phyloP scores from a whole-genome alignment of 2,797 vertebrate genomes.

The Tachyglossus aculeatus region DNA sequence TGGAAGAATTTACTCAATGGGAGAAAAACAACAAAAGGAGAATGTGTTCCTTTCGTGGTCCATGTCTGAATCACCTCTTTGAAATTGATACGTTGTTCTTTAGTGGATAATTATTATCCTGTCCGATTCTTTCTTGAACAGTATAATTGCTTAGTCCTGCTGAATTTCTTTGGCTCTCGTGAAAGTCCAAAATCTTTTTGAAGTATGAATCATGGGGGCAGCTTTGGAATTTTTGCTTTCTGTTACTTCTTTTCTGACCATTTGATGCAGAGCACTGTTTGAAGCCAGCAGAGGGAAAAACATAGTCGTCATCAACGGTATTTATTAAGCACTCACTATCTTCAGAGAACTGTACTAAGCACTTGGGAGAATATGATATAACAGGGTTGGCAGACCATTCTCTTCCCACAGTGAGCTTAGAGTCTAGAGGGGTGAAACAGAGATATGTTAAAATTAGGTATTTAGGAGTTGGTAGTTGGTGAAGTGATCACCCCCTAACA shows the following conservation, averaged over 20 bases:
- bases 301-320: too few relatives aligned
- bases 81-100: not conserved
- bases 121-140: not conserved
- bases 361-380: too few relatives aligned
- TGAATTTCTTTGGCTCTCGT: not conserved
- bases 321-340: too few relatives aligned
- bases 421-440: too few relatives aligned
- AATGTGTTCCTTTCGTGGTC: not conserved
- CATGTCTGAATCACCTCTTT: not conserved
- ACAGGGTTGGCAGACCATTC: too few relatives aligned
- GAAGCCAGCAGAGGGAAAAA: conserved; percentile 1
- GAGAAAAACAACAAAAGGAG: not conserved
- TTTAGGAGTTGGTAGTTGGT: too few relatives aligned
- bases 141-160: not conserved
- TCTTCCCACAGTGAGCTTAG: too few relatives aligned
- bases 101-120: not conserved
- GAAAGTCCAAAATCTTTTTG: not conserved
- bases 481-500: too few relatives aligned
- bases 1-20: conserved; percentile 12
- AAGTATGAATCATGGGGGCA: not conserved
- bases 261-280: not conserved
- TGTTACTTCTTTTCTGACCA: not conserved
- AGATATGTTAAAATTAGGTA: too few relatives aligned
- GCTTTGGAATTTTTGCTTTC: not conserved
- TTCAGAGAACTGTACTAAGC: too few relatives aligned